A percentile compares a stretch with the other conserved stretches of the same genome.
Conservation (phyloP, 2,888 invertebrate genomes). For the Acanthosepion lycidas region DNA sequence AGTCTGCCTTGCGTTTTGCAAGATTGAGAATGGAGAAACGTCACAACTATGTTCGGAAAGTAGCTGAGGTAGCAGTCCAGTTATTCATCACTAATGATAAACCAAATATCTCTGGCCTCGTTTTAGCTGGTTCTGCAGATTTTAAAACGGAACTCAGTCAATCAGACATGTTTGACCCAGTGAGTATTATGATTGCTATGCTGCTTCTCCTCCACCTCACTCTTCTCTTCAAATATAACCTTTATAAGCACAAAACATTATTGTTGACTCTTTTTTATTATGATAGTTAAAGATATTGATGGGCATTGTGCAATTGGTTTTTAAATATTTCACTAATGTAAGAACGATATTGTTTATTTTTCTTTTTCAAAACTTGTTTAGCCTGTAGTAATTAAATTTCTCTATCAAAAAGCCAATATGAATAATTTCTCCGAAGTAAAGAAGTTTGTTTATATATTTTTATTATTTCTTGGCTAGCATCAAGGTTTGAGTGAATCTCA, state of each 20-base stretch:
- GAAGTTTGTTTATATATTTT: too few relatives aligned
- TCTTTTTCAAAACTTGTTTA: neutral
- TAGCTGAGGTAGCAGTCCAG: conserved; percentile 96
- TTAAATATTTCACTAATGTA: neutral
- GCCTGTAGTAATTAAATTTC: too few relatives aligned
- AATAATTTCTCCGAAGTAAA: too few relatives aligned
- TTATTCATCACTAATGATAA: conserved; percentile 98
- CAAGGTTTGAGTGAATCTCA: too few relatives aligned
- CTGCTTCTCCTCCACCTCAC: neutral
- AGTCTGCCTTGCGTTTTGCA: conserved; percentile 99
- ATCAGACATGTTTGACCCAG: conserved; percentile 99
- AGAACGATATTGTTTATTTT: neutral
- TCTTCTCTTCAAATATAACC: neutral
- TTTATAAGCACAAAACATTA: too few relatives aligned
- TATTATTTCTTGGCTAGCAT: too few relatives aligned
- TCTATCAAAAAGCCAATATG: too few relatives aligned
- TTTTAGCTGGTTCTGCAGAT: conserved; percentile 98
- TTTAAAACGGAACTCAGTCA: conserved; percentile 99
- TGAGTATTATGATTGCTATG: conserved; percentile 73
- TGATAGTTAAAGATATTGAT: too few relatives aligned
- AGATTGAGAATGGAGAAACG: conserved; percentile 99
- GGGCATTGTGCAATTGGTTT: neutral
- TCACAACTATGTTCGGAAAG: conserved; percentile 99
- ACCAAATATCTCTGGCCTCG: conserved; percentile 96
- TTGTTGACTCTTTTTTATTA: too few relatives aligned